A percentile compares a stretch with the other conserved stretches of the same genome.
These are phyloP conservation scores for Manis pentadactyla DNA, from an alignment of 2,797 vertebrate genomes.

Conservation along the genomic window DNA sequence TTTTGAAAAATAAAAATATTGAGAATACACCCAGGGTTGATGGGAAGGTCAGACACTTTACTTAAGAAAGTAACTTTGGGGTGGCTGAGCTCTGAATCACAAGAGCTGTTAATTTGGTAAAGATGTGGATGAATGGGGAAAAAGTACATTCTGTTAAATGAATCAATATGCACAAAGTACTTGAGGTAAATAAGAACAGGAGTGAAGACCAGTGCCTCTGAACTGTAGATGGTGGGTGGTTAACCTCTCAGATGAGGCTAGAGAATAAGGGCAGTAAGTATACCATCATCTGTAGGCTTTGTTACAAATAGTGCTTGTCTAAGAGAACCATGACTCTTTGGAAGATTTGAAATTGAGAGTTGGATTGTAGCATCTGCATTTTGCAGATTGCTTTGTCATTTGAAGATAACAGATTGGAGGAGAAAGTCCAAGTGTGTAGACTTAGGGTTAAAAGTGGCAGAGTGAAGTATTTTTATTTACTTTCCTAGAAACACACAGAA, in stretches of 20 bases:
- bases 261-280: neutral
- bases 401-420: neutral
- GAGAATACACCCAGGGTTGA: neutral
- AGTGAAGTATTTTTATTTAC: neutral
- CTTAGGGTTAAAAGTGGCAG: neutral
- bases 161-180: neutral
- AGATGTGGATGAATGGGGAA: neutral
- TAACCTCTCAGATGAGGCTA: neutral
- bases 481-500: neutral
- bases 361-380: neutral
- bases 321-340: neutral
- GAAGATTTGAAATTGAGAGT: neutral
- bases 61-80: neutral
- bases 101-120: neutral
- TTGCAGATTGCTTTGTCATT: neutral
- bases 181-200: neutral
- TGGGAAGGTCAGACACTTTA: neutral
- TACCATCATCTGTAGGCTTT: neutral
- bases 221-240: neutral
- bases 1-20: neutral
- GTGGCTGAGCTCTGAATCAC: neutral
- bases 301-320: neutral
- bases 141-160: neutral
- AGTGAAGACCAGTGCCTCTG: neutral
- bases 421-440: neutral